phyloP scores from a whole-genome alignment of 2,888 invertebrate genomes.

The Amphiduros pacificus region DNA sequence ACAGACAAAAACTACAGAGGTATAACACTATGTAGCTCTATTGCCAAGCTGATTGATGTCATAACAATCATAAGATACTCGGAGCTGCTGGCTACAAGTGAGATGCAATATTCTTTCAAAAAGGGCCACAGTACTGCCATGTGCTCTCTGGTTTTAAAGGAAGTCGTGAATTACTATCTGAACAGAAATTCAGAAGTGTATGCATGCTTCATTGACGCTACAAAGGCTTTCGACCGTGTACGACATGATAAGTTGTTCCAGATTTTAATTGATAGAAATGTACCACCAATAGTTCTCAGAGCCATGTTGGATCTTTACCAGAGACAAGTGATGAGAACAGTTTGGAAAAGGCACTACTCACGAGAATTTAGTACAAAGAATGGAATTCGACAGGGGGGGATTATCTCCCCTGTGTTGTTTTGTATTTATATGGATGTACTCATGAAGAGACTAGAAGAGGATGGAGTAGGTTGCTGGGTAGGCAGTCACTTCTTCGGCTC shows the following conservation, averaged over 20 bases:
- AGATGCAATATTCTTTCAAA: constrained; percentile 5
- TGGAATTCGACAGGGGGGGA: neutral
- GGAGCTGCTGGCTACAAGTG: neutral
- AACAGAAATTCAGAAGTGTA: neutral
- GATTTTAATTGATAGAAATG: constrained; percentile 1
- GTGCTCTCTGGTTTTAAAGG: neutral
- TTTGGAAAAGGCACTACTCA: neutral
- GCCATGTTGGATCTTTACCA: neutral
- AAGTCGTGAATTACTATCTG: neutral
- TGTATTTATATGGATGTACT: constrained; percentile 8
- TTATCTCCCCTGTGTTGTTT: neutral
- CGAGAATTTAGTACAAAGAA: neutral
- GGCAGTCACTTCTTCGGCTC: neutral
- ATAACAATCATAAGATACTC: neutral
- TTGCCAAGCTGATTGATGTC: neutral
- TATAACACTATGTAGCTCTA: neutral
- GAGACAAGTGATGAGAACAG: neutral
- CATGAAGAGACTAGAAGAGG: neutral
- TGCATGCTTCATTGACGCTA: neutral
- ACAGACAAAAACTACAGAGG: neutral
- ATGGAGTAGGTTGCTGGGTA: neutral
- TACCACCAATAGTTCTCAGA: neutral
- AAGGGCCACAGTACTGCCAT: neutral
- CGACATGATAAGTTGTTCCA: neutral
- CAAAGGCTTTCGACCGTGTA: constrained; percentile 1